Evolutionary conservation across 2,888 invertebrate genomes (phyloP), one percentile per base, ranked within the genome.

Genomic region (Scaptomyza tumidula): DNA sequence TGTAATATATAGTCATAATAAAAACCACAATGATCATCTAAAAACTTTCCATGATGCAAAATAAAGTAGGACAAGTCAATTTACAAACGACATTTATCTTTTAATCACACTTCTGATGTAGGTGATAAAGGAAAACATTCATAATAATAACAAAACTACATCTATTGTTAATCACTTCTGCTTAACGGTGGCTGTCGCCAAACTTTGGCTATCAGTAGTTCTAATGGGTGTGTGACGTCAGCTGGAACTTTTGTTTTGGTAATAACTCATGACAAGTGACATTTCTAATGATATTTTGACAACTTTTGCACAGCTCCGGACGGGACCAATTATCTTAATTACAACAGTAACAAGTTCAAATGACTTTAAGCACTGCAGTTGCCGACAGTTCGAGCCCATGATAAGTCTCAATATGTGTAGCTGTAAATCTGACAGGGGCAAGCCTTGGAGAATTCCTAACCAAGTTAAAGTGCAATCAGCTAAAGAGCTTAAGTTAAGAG

Each of bases 321-420:
- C 37, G 24, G 13, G 1, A 11, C 33, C 27, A 73, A 77, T 62
- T 77, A 62, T 33, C 24, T 52, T 67, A 56, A 77, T 73, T 76
- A 61, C 19, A 59, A 48, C 46, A 43, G 16, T 31, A 14, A 41
- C 41, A 13, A 14, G 14, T 14, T 6, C n/a, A 41, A 35, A 41
- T 24, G 48, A 24, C 24, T 24, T 24, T 24, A 24, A 5, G 24
- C 24, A 3, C 3, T 24, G 44, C 19, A 43, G 24, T 45, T 33
- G 50, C 13, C 24, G 45, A 48, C 29, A 48, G 45, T 29, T 37
- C 37, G 37, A 39, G 14, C 27, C 14, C n/a, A 14, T 13, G 49
- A 44, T 53, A 35, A 60, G 39, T 0, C 29, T 29, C 4, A 2
- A 6, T 31, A 2, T 31, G 14, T 45, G 7, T 24, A 6, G 19